phyloP scores from a whole-genome alignment of 1,140 invertebrate species.

The Drosophila gunungcola region DNA sequence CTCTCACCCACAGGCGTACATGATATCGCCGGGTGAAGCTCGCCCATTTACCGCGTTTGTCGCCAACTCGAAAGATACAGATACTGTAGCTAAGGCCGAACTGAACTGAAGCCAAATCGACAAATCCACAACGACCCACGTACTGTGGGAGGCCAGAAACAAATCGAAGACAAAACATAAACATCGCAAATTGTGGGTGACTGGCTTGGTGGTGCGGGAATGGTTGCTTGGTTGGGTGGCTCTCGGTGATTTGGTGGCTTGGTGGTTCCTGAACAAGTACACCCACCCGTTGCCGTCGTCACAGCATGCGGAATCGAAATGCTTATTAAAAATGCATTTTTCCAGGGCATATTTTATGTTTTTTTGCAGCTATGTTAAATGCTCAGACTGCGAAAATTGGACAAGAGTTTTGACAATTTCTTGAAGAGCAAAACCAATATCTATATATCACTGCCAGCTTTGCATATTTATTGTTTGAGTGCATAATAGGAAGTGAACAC shows the following conservation, averaged over 20 bases:
- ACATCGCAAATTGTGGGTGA: slow-evolving; percentile 45
- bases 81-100: slow-evolving; percentile 18
- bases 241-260: slow-evolving; percentile 2
- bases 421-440: slow-evolving; percentile 1
- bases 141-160: slow-evolving; percentile 60
- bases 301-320: slow-evolving; percentile 53
- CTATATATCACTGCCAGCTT: slow-evolving; percentile 1
- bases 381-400: slow-evolving; percentile 12
- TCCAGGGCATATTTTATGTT: background rate
- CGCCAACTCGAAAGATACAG: slow-evolving; percentile 17
- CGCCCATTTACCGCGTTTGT: slow-evolving; percentile 43
- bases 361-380: background rate
- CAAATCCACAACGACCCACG: slow-evolving; percentile 61
- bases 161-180: slow-evolving; percentile 76
- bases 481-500: slow-evolving; percentile 3
- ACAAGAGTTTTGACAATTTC: slow-evolving; percentile 33
- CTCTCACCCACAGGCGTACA: slow-evolving; percentile 46
- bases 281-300: slow-evolving; percentile 50
- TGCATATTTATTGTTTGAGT: slow-evolving; percentile 16
- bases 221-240: background rate
- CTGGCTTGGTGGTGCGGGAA: slow-evolving; percentile 1
- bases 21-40: slow-evolving; percentile 55
- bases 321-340: slow-evolving; percentile 52
- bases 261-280: slow-evolving; percentile 12
- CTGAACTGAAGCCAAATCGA: slow-evolving; percentile 14